Percentiles rank a stretch among this genome's conserved stretches.
Conservation (phyloP, 2,797 vertebrate genomes). For the Poecilia wingei region DNA sequence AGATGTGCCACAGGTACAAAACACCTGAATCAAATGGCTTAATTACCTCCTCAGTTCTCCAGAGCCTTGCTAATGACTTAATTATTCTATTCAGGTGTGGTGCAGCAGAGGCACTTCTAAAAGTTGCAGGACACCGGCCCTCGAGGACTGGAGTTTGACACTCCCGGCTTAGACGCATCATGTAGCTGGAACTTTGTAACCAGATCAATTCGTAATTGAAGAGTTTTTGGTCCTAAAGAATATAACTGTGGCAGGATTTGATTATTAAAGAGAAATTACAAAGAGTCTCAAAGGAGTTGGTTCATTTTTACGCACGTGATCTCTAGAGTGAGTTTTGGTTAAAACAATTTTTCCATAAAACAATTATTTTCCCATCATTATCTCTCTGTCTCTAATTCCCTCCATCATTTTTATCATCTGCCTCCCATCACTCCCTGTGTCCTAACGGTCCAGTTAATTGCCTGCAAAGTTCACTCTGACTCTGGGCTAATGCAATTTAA, state of each 20-base stretch:
- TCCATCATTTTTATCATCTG: conserved; percentile 33
- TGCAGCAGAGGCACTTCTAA: no score
- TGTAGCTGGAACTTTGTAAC: neutral
- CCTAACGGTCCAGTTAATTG: conserved; percentile 85
- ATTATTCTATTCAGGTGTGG: no score
- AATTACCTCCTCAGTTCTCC: no score
- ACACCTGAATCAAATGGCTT: no score
- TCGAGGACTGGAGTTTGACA: no score
- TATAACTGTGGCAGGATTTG: neutral
- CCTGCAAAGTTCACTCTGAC: conserved; percentile 90
- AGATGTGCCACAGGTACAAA: no score
- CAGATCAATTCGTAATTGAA: neutral
- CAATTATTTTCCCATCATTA: conserved; percentile 33
- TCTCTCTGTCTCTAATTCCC: conserved; percentile 31
- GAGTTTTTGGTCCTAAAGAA: neutral
- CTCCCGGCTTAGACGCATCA: neutral
- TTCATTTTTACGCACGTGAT: neutral
- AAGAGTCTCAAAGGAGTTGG: neutral
- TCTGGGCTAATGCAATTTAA: conserved; percentile 88
- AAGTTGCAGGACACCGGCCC: no score
- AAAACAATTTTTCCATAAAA: conserved; percentile 6
- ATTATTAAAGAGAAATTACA: neutral
- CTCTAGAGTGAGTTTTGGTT: neutral
- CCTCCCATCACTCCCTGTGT: conserved; percentile 46
- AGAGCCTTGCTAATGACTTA: no score